These are phyloP conservation scores for Alexandromys fortis DNA, from an alignment of 2,113 vertebrate genomes.

Conservation along the genomic window DNA sequence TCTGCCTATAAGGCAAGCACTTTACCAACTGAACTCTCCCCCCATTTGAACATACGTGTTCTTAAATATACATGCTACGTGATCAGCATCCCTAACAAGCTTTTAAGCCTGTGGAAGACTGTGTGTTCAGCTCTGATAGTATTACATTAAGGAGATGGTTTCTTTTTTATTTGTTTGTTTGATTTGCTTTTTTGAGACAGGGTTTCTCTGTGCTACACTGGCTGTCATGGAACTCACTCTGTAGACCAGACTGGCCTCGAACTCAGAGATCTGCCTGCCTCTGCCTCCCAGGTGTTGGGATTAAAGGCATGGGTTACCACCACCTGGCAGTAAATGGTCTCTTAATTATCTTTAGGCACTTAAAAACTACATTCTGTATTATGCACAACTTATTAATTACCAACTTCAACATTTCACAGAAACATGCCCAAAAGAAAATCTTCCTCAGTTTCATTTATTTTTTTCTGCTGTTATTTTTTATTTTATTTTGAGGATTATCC, in stretches of 20 bases:
- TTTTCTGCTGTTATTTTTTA: slow-evolving; percentile 11
- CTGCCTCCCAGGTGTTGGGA: not conserved
- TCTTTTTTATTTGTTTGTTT: not conserved
- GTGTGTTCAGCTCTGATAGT: not conserved
- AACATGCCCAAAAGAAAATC: slow-evolving; percentile 44
- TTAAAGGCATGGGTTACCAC: not conserved
- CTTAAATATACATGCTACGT: slow-evolving; percentile 12
- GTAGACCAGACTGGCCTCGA: too few relatives aligned
- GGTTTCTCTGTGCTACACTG: not conserved
- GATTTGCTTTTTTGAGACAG: not conserved
- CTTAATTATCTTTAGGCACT: slow-evolving; percentile 29
- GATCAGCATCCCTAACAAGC: not conserved
- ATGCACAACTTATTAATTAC: slow-evolving; percentile 30
- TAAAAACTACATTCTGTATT: not conserved
- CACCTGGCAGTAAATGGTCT: not conserved
- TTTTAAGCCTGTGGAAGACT: not conserved
- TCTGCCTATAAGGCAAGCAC: not conserved
- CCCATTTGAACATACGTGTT: not conserved
- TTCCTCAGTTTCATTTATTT: not conserved
- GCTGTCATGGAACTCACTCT: not conserved
- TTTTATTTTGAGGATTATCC: slow-evolving; percentile 47
- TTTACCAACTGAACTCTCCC: not conserved
- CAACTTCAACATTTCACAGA: not conserved
- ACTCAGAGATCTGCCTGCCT: not conserved
- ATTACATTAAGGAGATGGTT: not conserved